phyloP scores from a whole-genome alignment of 1,140 invertebrate species.

The Lepidurus couesii region DNA sequence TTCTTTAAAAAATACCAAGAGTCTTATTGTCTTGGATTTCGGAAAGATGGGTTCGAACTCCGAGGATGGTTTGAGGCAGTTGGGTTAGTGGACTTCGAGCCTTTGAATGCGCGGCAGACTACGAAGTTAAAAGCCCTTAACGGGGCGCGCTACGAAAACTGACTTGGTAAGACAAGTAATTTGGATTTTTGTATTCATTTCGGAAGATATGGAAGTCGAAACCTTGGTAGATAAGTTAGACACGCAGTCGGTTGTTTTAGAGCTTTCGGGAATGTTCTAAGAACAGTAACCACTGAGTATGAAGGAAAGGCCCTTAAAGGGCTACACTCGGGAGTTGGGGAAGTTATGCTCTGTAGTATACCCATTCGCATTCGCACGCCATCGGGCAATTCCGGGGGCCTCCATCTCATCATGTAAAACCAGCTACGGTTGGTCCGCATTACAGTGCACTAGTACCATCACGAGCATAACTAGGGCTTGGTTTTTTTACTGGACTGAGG shows the following conservation, averaged over 20 bases:
- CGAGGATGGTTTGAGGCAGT: no score
- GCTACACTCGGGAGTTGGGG: not conserved
- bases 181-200: not conserved
- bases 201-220: not conserved
- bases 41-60: no score
- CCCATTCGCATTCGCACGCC: not conserved
- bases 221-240: constrained; percentile 4
- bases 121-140: no score
- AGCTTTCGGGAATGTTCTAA: not conserved
- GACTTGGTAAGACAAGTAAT: not conserved
- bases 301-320: not conserved
- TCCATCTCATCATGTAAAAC: constrained; percentile 7
- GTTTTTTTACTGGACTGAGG: not conserved
- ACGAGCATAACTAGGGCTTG: constrained; percentile 20
- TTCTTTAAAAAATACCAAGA: no score
- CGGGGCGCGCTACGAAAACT: no score
- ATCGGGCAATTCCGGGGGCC: not conserved
- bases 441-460: not conserved
- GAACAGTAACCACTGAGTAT: not conserved
- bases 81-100: no score
- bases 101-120: no score
- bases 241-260: not conserved
- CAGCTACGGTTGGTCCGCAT: constrained; percentile 12
- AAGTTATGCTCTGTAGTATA: not conserved
- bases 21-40: no score